phyloP scores from a whole-genome alignment of 2,113 vertebrate species.

The Thalassoma bifasciatum region DNA sequence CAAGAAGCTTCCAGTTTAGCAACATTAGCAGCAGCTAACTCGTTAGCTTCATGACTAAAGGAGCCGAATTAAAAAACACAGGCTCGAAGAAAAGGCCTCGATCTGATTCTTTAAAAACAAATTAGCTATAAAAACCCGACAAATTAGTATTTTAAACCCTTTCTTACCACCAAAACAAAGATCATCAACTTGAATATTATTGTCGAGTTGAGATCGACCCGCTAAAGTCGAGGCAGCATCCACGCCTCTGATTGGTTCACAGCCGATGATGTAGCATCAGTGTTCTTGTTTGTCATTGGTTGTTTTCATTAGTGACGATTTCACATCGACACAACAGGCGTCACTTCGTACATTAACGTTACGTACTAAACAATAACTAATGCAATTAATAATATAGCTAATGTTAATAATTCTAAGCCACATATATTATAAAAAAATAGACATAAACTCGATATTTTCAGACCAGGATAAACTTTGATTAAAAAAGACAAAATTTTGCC shows the following conservation, averaged over 20 bases:
- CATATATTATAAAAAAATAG: too few species aligned
- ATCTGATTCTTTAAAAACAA: fast-evolving
- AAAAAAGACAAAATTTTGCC: too few species aligned
- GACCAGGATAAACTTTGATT: too few species aligned
- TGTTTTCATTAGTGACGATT: background rate
- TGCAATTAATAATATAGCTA: too few species aligned
- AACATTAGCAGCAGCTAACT: slow-evolving; percentile 51
- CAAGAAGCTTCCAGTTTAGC: slow-evolving; percentile 21
- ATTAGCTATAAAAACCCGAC: fast-evolving
- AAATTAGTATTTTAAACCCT: background rate
- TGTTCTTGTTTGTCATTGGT: slow-evolving; percentile 67
- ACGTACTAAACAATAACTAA: too few species aligned
- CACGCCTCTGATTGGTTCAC: slow-evolving; percentile 58
- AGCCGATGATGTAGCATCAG: background rate
- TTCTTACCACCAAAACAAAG: slow-evolving; percentile 28
- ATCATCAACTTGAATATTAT: slow-evolving; percentile 41
- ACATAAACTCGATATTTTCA: too few species aligned
- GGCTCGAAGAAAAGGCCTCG: background rate
- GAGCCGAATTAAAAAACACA: background rate
- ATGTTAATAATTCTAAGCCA: too few species aligned
- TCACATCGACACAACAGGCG: background rate
- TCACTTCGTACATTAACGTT: too few species aligned
- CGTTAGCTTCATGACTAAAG: slow-evolving; percentile 38
- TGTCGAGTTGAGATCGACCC: slow-evolving; percentile 26
- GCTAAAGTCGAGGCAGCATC: slow-evolving; percentile 36